Conservation (phyloP, 2,113 vertebrate genomes). For the Brachyhypopomus occidentalis region DNA sequence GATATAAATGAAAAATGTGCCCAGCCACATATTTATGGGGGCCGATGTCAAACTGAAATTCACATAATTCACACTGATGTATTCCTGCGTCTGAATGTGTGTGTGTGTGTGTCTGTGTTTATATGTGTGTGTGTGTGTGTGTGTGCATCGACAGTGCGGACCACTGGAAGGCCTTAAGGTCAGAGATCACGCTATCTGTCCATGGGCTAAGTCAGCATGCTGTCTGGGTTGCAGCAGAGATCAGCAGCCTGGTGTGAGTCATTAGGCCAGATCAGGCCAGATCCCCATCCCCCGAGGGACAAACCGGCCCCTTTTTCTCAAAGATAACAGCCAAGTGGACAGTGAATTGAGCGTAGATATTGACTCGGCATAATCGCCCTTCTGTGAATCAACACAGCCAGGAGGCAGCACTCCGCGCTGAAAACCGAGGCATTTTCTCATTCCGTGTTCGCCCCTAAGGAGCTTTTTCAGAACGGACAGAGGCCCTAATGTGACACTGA, state of each 20-base stretch:
- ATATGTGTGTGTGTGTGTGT: background rate
- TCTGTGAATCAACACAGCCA: constrained; percentile 37
- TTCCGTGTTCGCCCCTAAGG: constrained; percentile 17
- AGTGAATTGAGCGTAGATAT: constrained; percentile 20
- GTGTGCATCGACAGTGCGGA: background rate
- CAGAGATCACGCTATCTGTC: background rate
- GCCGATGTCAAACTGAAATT: background rate
- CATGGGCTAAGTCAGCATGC: background rate
- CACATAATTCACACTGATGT: background rate
- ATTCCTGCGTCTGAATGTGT: background rate
- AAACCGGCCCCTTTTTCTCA: constrained; percentile 13
- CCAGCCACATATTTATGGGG: background rate
- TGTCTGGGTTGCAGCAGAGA: background rate
- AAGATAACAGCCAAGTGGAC: constrained; percentile 12
- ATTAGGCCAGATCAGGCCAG: constrained; percentile 14
- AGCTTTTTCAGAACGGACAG: constrained; percentile 5
- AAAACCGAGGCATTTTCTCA: constrained; percentile 27
- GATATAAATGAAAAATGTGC: background rate
- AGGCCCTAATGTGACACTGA: constrained; percentile 41
- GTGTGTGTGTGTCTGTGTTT: no score
- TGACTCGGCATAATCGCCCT: constrained; percentile 22
- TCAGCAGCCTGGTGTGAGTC: background rate
- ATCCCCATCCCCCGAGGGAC: constrained; percentile 21
- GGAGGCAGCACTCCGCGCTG: constrained; percentile 23
- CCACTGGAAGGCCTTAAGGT: background rate